phyloP scores from a whole-genome alignment of 2,888 invertebrate species.

The Philereme transversata region DNA sequence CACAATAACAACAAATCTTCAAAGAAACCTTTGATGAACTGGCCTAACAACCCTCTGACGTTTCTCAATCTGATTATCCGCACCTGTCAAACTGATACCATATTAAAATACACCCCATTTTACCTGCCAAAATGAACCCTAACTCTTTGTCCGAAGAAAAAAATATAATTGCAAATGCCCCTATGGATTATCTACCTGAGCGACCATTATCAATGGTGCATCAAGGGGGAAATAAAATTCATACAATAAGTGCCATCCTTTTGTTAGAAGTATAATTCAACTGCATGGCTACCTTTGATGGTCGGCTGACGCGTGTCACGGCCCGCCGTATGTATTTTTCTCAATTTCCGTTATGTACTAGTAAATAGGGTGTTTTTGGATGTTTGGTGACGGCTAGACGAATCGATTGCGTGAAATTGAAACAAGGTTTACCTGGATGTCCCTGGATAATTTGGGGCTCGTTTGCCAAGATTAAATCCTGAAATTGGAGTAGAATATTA shows the following conservation, averaged over 20 bases:
- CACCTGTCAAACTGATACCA: slow-evolving; percentile 70
- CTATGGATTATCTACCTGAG: slow-evolving; percentile 78
- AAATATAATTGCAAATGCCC: slow-evolving; percentile 67
- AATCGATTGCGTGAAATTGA: slow-evolving; percentile 31
- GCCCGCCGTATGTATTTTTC: slow-evolving; percentile 41
- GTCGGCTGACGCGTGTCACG: slow-evolving; percentile 57
- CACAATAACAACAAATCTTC: slow-evolving; percentile 37
- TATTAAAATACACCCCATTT: slow-evolving; percentile 53
- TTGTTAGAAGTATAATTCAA: slow-evolving; percentile 46
- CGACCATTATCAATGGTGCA: slow-evolving; percentile 58
- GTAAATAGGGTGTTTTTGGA: slow-evolving; percentile 23
- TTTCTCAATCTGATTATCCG: slow-evolving; percentile 66
- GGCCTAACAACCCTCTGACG: slow-evolving; percentile 59
- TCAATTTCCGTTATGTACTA: slow-evolving; percentile 30
- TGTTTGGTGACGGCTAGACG: slow-evolving; percentile 31
- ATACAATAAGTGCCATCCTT: slow-evolving; percentile 17
- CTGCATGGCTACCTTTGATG: slow-evolving; percentile 71
- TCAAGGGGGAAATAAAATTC: slow-evolving; percentile 43
- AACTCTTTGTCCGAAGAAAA: slow-evolving; percentile 37
- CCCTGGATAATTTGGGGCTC: too few species aligned
- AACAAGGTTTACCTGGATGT: not conserved
- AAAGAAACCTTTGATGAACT: slow-evolving; percentile 59
- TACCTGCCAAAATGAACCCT: slow-evolving; percentile 33
- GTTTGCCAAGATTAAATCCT: too few species aligned
- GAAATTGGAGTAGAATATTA: too few species aligned